Conservation (phyloP, 2,888 invertebrate genomes). For the Brassicogethes aeneus region DNA sequence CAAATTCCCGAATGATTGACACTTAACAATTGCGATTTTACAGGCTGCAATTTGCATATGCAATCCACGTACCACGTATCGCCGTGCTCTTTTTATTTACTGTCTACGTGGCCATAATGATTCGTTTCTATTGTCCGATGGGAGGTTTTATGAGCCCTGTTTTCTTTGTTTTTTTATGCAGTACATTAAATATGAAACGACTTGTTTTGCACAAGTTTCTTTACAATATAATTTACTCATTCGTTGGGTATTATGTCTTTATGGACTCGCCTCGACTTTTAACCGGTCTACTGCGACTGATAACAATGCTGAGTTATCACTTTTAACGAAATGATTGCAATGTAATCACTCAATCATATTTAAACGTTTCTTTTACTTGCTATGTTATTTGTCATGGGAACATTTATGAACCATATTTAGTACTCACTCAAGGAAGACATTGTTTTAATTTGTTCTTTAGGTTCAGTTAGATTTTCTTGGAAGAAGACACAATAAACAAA, state of each 20-base stretch:
- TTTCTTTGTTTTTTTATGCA: neutral
- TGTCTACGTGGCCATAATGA: neutral
- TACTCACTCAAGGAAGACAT: too few species aligned
- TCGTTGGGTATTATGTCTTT: neutral
- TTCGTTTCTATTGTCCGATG: neutral
- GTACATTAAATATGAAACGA: conserved; percentile 10
- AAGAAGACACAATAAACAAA: too few species aligned
- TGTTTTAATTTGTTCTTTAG: too few species aligned
- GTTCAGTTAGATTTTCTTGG: too few species aligned
- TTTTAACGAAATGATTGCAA: too few species aligned
- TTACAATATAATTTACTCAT: neutral
- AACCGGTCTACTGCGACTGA: too few species aligned
- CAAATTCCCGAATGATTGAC: conserved; percentile 23
- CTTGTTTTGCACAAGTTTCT: conserved; percentile 5
- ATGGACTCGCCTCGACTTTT: too few species aligned
- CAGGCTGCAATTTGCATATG: conserved; percentile 10
- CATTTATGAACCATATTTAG: too few species aligned
- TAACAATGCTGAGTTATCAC: too few species aligned
- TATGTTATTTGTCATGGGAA: too few species aligned
- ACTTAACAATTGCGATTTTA: conserved; percentile 15
- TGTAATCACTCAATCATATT: too few species aligned
- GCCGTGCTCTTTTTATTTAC: neutral
- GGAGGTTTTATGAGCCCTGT: conserved; percentile 5
- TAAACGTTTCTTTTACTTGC: too few species aligned
- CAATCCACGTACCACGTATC: conserved; percentile 6